Evolutionary conservation across 1,140 invertebrate species (phyloP).

Genomic region (Drosophila kurseongensis): DNA sequence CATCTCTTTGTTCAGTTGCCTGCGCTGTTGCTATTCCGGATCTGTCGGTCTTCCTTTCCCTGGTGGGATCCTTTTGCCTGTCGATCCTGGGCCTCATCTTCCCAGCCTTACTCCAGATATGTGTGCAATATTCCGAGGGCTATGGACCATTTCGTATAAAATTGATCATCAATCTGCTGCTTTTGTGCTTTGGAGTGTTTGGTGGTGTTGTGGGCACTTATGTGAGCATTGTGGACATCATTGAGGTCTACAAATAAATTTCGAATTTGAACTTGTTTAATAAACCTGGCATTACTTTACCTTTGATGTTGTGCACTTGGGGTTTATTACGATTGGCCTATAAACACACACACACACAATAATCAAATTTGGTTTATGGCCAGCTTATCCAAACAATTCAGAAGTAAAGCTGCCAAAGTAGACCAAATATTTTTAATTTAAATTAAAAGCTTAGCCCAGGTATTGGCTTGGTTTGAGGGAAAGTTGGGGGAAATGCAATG

Average conservation of each 20-base stretch:
- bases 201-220: constrained; percentile 90
- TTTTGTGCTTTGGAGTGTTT: constrained; percentile 88
- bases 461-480: constrained; percentile 6
- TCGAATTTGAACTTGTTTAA: constrained; percentile 5
- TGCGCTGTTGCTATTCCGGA: constrained; percentile 94
- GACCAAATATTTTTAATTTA: constrained; percentile 68
- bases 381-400: background rate
- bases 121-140: constrained; percentile 65
- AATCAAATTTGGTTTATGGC: background rate
- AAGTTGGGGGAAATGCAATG: constrained; percentile 12
- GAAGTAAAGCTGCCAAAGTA: constrained; percentile 38
- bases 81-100: constrained; percentile 96
- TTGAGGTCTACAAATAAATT: constrained; percentile 69
- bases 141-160: constrained; percentile 85
- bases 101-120: constrained; percentile 91
- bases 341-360: background rate
- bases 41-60: constrained; percentile 95
- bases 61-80: constrained; percentile 94
- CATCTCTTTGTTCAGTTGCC: constrained; percentile 86
- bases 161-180: constrained; percentile 86
- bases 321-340: background rate
- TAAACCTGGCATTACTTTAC: constrained; percentile 19
- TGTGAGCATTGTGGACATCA: constrained; percentile 88
- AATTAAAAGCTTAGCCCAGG: constrained; percentile 70
- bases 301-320: background rate